phyloP scores from a whole-genome alignment of 2,888 invertebrate genomes.

The Euplexia lucipara region DNA sequence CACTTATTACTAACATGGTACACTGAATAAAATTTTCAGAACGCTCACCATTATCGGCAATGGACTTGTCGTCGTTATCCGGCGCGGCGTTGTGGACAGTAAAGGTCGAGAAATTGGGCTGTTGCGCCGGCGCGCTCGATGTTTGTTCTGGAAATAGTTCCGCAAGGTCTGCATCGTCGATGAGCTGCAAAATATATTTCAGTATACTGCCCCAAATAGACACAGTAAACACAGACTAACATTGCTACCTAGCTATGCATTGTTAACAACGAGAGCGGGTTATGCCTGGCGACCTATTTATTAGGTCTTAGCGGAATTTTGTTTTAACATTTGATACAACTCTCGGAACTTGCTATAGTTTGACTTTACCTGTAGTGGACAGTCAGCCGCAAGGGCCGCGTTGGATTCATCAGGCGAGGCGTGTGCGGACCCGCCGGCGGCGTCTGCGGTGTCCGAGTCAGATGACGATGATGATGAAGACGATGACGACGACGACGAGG shows the following conservation, averaged over 20 bases:
- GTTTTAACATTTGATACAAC: constrained; percentile 6
- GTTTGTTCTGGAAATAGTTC: constrained; percentile 94
- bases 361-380: constrained; percentile 90
- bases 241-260: constrained; percentile 39
- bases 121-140: constrained; percentile 90
- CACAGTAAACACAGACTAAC: constrained; percentile 45
- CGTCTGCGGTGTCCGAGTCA: constrained; percentile 86
- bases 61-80: constrained; percentile 88
- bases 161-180: constrained; percentile 95
- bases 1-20: not conserved
- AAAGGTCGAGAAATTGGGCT: constrained; percentile 91
- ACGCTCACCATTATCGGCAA: constrained; percentile 87
- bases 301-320: constrained; percentile 5
- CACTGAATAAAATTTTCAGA: constrained; percentile 4
- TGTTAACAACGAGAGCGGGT: constrained; percentile 10
- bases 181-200: constrained; percentile 89
- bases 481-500: constrained; percentile 86
- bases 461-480: constrained; percentile 88
- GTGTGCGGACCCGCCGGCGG: constrained; percentile 82
- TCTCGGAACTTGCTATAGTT: too few species aligned
- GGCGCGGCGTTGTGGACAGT: constrained; percentile 82
- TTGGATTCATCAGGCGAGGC: constrained; percentile 89
- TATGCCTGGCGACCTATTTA: constrained; percentile 23
- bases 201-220: constrained; percentile 52
- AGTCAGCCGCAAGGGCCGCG: constrained; percentile 90